These are phyloP conservation scores for Hypena proboscidalis DNA, from an alignment of 2,888 invertebrate species.

Conservation along the genomic window DNA sequence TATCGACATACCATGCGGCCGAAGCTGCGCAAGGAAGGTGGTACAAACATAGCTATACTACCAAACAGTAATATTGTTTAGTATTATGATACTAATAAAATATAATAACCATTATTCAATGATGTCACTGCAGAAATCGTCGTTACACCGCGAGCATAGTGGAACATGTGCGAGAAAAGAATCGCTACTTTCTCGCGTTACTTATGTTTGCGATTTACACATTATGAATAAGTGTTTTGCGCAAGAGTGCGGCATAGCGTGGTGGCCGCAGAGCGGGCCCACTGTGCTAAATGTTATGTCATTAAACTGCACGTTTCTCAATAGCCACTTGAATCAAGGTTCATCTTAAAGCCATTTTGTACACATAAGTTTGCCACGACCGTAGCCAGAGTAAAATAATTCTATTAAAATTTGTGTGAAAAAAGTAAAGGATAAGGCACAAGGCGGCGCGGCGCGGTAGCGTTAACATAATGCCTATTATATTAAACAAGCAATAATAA, in stretches of 20 bases:
- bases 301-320: slow-evolving; percentile 46
- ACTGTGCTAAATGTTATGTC: slow-evolving; percentile 38
- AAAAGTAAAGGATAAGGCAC: too few species aligned
- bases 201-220: slow-evolving; percentile 76
- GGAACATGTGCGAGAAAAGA: slow-evolving; percentile 65
- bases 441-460: too few species aligned
- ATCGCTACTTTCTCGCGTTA: slow-evolving; percentile 75
- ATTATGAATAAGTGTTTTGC: slow-evolving; percentile 60
- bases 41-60: too few species aligned
- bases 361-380: too few species aligned
- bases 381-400: too few species aligned
- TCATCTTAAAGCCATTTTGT: slow-evolving; percentile 19
- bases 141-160: slow-evolving; percentile 29
- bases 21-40: too few species aligned
- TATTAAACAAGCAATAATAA: too few species aligned
- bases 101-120: too few species aligned
- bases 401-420: too few species aligned
- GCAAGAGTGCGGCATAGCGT: slow-evolving; percentile 42
- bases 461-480: slow-evolving; percentile 22
- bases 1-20: too few species aligned
- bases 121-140: slow-evolving; percentile 53
- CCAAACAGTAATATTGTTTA: too few species aligned
- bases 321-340: slow-evolving; percentile 19
- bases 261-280: slow-evolving; percentile 26
- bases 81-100: too few species aligned